These are phyloP conservation scores for Andrena trimmerana DNA, from an alignment of 2,888 invertebrate species.

Conservation along the genomic window DNA sequence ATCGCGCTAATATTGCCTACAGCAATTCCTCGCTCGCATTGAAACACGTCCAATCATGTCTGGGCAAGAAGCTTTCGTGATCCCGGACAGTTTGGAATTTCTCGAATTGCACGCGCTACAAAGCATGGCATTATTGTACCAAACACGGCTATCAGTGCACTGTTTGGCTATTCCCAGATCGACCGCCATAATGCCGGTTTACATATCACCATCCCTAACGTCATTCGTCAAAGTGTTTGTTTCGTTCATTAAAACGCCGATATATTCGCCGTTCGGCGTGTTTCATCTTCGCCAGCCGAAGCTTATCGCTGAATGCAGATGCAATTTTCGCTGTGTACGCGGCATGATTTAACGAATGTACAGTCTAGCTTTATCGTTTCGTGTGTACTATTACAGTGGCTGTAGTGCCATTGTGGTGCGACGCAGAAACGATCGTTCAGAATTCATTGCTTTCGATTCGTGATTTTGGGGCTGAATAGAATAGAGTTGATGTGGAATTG, in stretches of 20 bases:
- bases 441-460: too few relatives aligned
- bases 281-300: background rate
- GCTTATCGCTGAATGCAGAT: background rate
- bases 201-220: background rate
- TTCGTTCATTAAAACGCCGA: background rate
- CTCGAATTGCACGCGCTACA: slow-evolving; percentile 31
- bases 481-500: too few relatives aligned
- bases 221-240: slow-evolving; percentile 21
- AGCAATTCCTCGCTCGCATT: slow-evolving; percentile 23
- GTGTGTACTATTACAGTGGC: background rate
- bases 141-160: background rate
- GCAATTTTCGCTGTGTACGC: background rate
- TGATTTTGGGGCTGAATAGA: too few relatives aligned
- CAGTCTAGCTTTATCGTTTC: background rate
- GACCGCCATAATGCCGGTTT: slow-evolving; percentile 3
- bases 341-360: background rate
- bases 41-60: slow-evolving; percentile 26
- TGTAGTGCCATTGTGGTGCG: background rate
- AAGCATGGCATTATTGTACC: slow-evolving; percentile 24
- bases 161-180: slow-evolving; percentile 14
- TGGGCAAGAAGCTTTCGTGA: slow-evolving; percentile 39
- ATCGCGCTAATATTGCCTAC: slow-evolving; percentile 30
- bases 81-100: slow-evolving; percentile 49
- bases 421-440: too few relatives aligned
- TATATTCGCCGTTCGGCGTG: background rate